Evolutionary conservation across 37 sponge, comb jelly and placozoan species (phyloP).

Genomic region (Amphimedon queenslandica): DNA sequence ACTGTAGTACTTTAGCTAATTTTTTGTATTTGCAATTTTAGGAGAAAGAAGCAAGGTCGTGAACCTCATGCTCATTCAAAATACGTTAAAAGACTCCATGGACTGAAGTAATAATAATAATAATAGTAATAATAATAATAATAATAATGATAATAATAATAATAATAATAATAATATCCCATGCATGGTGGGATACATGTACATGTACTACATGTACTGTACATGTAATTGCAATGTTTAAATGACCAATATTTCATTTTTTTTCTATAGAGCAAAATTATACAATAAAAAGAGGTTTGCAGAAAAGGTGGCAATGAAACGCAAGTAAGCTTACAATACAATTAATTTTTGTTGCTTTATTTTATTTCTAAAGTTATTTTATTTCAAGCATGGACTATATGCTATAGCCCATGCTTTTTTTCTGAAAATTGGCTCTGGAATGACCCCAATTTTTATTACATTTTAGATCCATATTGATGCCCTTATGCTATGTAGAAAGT

Average conservation of each 20-base stretch:
- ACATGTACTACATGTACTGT: too few species aligned
- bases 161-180: background rate
- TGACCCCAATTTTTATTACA: too few species aligned
- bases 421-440: too few species aligned
- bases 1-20: background rate
- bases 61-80: slow-evolving; percentile 73
- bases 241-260: background rate
- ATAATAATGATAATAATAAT: background rate
- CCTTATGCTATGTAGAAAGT: too few species aligned
- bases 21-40: slow-evolving; percentile 5
- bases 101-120: slow-evolving; percentile 98
- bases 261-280: slow-evolving; percentile 78
- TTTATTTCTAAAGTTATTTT: background rate
- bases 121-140: background rate
- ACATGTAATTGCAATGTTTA: too few species aligned
- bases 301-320: slow-evolving; percentile 95
- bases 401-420: too few species aligned
- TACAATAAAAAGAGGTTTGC: slow-evolving; percentile 92
- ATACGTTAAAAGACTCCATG: slow-evolving; percentile 87
- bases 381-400: too few species aligned
- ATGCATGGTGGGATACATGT: background rate
- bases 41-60: slow-evolving; percentile 89
- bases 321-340: slow-evolving; percentile 42
- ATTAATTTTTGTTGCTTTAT: background rate
- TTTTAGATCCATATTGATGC: too few species aligned